phyloP scores from a whole-genome alignment of 2,797 vertebrate species.

The Megalops cyprinoides region DNA sequence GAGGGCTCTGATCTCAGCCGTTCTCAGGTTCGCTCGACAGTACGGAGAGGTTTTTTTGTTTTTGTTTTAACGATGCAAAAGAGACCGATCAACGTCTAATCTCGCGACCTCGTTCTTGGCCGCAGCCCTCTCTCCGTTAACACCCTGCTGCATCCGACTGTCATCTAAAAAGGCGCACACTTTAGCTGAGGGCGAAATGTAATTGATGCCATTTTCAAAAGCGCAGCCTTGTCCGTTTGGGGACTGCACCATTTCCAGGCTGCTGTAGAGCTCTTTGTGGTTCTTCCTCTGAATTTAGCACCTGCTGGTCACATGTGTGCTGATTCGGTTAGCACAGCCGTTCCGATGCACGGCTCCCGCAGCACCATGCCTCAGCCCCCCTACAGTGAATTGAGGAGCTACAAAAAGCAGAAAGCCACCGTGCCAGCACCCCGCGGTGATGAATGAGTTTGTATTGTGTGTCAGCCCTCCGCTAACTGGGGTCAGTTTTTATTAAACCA shows the following conservation, averaged over 20 bases:
- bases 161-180: slow-evolving; percentile 11
- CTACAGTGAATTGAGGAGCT: slow-evolving; percentile 64
- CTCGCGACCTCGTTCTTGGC: background rate
- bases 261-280: slow-evolving; percentile 14
- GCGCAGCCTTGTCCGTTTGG: background rate
- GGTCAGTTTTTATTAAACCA: slow-evolving; percentile 98
- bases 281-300: slow-evolving; percentile 36
- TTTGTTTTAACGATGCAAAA: background rate
- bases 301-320: slow-evolving; percentile 41
- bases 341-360: slow-evolving; percentile 15
- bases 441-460: slow-evolving; percentile 98
- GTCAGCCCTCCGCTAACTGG: slow-evolving; percentile 91
- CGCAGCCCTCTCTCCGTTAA: background rate
- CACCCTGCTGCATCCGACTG: background rate
- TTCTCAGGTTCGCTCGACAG: slow-evolving; percentile 1
- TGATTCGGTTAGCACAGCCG: slow-evolving; percentile 41
- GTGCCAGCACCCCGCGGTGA: slow-evolving; percentile 75
- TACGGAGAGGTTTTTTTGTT: background rate
- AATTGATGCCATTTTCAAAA: slow-evolving; percentile 19
- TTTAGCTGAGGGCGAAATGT: slow-evolving; percentile 18
- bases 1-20: background rate
- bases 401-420: slow-evolving; percentile 67
- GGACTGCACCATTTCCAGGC: slow-evolving; percentile 32
- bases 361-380: slow-evolving; percentile 58
- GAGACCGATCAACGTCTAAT: background rate